These are phyloP conservation scores for Amphiprion percula DNA, from an alignment of 2,113 vertebrate species.

Conservation along the genomic window DNA sequence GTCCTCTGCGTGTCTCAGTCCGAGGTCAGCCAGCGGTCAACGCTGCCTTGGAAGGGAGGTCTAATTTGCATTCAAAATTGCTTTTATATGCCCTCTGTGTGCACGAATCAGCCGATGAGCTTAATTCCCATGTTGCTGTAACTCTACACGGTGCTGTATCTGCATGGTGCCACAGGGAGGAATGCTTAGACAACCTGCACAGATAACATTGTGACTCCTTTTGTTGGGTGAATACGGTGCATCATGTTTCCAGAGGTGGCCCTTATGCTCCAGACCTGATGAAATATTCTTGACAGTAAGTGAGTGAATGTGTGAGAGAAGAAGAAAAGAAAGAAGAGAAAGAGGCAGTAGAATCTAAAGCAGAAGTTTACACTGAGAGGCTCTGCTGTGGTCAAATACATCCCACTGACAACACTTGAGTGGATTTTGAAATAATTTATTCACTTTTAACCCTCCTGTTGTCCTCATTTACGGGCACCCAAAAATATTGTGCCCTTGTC, in stretches of 20 bases:
- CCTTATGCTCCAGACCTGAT: constrained; percentile 65
- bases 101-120: neutral
- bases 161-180: constrained; percentile 51
- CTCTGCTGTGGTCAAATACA: constrained; percentile 9
- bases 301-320: neutral
- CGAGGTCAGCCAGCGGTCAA: constrained; percentile 66
- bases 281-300: constrained; percentile 57
- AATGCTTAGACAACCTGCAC: constrained; percentile 42
- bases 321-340: neutral
- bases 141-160: constrained; percentile 34
- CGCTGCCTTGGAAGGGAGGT: constrained; percentile 2
- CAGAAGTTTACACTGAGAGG: neutral
- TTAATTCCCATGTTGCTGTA: constrained; percentile 39
- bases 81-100: constrained; percentile 35
- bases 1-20: constrained; percentile 26
- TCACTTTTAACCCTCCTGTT: neutral
- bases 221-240: constrained; percentile 68
- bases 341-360: neutral
- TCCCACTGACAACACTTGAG: neutral
- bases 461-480: too few relatives aligned
- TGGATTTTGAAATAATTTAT: neutral
- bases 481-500: too few relatives aligned
- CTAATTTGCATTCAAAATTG: constrained; percentile 45
- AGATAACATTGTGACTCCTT: constrained; percentile 65
- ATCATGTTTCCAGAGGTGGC: constrained; percentile 74